Percentiles rank a stretch among this genome's conserved stretches.
phyloP scores from a whole-genome alignment of 2,113 vertebrate species.

The Macquaria ambigua region DNA sequence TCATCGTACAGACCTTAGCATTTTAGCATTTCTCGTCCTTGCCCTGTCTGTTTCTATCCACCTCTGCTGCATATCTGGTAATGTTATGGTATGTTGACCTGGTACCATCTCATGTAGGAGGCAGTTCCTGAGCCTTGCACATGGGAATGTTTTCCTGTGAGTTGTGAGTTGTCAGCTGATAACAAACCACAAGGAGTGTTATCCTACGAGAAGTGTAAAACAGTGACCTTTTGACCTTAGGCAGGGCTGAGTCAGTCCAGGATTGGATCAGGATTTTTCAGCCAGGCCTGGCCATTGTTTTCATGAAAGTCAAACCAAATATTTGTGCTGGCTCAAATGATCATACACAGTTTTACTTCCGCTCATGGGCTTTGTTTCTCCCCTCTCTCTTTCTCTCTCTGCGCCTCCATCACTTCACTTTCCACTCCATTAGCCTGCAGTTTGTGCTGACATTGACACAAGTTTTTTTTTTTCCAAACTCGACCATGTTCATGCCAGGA shows the following conservation, averaged over 20 bases:
- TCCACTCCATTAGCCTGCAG: constrained; percentile 25
- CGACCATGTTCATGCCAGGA: not conserved
- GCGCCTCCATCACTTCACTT: constrained; percentile 14
- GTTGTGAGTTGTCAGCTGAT: not conserved
- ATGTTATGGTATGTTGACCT: not conserved
- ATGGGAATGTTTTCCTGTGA: not conserved
- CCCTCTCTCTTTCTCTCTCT: not conserved
- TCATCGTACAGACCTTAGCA: not conserved
- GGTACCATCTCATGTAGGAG: not conserved
- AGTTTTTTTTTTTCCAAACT: not conserved
- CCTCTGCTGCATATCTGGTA: not conserved
- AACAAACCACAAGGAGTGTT: not conserved
- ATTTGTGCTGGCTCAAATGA: not conserved
- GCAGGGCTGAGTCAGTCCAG: not conserved
- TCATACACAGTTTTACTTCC: not conserved
- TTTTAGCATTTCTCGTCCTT: not conserved
- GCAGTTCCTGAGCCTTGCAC: not conserved
- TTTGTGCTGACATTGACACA: constrained; percentile 41
- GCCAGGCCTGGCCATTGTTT: not conserved
- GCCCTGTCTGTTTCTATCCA: not conserved
- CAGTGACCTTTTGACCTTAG: not conserved
- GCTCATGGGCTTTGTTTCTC: not conserved
- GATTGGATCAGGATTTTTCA: not conserved
- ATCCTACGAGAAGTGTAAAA: not conserved
- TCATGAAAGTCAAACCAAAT: not conserved